Percentiles rank a stretch among this genome's conserved stretches.
Conservation (phyloP, 1,140 invertebrate genomes). For the Polypedilum vanderplanki region DNA sequence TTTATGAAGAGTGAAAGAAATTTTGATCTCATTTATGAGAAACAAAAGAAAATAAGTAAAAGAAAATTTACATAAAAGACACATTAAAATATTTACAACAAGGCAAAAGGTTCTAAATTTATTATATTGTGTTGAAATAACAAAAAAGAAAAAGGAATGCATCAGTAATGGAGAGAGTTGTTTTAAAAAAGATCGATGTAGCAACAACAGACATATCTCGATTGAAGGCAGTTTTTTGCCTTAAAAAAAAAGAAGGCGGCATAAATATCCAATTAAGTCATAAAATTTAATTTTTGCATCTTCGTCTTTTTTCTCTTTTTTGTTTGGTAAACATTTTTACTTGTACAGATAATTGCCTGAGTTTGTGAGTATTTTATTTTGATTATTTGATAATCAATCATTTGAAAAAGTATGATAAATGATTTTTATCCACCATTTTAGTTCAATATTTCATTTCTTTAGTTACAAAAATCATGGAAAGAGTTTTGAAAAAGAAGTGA, state of each 20-base stretch:
- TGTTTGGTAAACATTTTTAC: not conserved
- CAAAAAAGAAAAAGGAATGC: too few species aligned
- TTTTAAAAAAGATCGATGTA: too few species aligned
- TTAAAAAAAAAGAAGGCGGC: not conserved
- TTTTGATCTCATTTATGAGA: not conserved
- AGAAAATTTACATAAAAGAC: constrained; percentile 14
- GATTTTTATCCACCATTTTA: constrained; percentile 17
- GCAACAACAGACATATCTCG: too few species aligned
- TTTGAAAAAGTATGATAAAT: constrained; percentile 26
- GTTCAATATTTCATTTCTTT: not conserved
- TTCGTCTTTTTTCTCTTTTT: constrained; percentile 13
- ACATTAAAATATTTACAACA: not conserved
- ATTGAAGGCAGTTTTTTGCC: not conserved
- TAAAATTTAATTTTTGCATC: constrained; percentile 20
- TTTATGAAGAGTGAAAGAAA: not conserved
- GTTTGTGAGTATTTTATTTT: not conserved
- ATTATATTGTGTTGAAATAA: not conserved
- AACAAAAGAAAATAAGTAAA: not conserved
- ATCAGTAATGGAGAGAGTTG: too few species aligned
- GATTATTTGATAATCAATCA: not conserved
- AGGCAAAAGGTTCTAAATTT: not conserved
- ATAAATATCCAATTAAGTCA: not conserved
- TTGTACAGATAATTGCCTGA: not conserved
- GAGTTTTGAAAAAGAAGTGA: not conserved
- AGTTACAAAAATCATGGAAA: not conserved